phyloP scores from a whole-genome alignment of 2,113 vertebrate genomes.

The human region DNA sequence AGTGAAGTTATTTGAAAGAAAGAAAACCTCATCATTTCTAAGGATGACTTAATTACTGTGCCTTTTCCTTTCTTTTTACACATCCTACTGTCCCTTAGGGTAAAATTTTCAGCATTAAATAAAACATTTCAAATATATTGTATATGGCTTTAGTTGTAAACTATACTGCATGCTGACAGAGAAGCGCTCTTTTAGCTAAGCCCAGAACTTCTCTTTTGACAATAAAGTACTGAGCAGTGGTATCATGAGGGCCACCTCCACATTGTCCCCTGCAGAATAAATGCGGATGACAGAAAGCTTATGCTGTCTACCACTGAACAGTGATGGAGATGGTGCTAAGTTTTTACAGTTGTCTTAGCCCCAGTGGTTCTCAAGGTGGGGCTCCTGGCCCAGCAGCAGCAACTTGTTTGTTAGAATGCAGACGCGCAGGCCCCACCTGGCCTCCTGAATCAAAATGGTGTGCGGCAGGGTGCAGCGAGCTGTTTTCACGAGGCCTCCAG shows the following conservation, averaged over 20 bases:
- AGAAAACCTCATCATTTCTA: slow-evolving; percentile 74
- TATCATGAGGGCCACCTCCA: slow-evolving; percentile 1
- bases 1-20: slow-evolving; percentile 56
- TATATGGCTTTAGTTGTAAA: slow-evolving; percentile 52
- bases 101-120: slow-evolving; percentile 57
- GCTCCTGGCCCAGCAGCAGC: neutral
- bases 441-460: neutral
- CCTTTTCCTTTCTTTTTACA: slow-evolving; percentile 81
- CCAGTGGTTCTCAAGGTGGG: neutral
- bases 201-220: neutral
- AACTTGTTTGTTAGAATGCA: neutral
- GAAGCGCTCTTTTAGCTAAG: neutral
- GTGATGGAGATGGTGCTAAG: neutral
- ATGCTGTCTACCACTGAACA: neutral
- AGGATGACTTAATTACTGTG: slow-evolving; percentile 78
- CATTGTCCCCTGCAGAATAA: neutral
- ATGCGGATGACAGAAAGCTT: neutral
- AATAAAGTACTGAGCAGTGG: neutral
- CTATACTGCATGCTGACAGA: neutral
- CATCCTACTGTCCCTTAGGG: neutral
- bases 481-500: too few species aligned
- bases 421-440: neutral
- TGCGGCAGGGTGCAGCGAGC: neutral
- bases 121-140: neutral
- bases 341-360: neutral